Percentiles rank a stretch among this genome's conserved stretches.
Conservation (phyloP, 1,140 invertebrate genomes). For the Calliphora vicina region DNA sequence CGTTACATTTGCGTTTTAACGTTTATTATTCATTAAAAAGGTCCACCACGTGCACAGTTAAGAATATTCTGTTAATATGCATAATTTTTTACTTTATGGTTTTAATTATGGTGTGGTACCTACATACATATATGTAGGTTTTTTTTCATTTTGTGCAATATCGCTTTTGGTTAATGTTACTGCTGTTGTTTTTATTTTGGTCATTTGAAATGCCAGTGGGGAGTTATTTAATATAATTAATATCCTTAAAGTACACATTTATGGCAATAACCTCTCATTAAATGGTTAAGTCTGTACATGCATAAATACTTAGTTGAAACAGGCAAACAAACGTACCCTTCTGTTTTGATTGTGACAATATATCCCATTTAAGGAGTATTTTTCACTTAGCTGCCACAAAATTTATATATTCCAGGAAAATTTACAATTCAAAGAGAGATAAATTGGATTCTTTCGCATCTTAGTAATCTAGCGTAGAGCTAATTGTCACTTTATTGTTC, state of each 20-base stretch:
- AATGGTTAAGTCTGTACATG: background rate
- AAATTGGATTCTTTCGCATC: too few relatives aligned
- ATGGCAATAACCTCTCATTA: background rate
- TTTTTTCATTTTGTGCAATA: background rate
- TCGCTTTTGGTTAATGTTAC: background rate
- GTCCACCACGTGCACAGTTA: background rate
- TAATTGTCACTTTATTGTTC: too few relatives aligned
- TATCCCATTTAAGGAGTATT: too few relatives aligned
- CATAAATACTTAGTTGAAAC: background rate
- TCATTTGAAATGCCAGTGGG: background rate
- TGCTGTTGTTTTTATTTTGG: background rate
- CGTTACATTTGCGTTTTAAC: slow-evolving; percentile 20
- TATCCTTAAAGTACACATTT: slow-evolving; percentile 10
- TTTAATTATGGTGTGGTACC: background rate
- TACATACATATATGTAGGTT: too few relatives aligned
- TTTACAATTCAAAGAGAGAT: too few relatives aligned
- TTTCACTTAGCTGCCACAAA: too few relatives aligned
- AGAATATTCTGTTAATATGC: background rate
- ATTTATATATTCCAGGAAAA: too few relatives aligned
- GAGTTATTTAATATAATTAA: slow-evolving; percentile 11
- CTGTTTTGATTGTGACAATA: too few relatives aligned
- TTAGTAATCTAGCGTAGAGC: too few relatives aligned
- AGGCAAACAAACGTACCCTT: too few relatives aligned
- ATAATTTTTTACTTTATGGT: background rate
- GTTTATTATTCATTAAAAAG: background rate